Conservation (phyloP, 2,797 vertebrate genomes). For the Sphenodon punctatus region DNA sequence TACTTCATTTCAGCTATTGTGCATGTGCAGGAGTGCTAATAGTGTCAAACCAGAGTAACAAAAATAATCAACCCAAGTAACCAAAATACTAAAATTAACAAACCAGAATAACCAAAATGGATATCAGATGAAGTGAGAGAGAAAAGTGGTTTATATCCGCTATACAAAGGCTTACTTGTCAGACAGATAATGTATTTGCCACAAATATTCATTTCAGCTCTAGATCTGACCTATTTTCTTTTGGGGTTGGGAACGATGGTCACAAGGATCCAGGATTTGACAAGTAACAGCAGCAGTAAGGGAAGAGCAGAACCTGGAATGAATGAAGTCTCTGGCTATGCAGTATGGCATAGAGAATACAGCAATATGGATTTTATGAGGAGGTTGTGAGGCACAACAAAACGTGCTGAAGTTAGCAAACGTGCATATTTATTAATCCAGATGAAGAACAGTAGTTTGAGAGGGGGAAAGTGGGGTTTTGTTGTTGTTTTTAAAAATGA, state of each 20-base stretch:
- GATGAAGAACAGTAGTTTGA: conserved; percentile 15
- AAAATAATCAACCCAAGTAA: no score
- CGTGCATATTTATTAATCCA: conserved; percentile 24
- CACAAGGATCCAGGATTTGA: background rate
- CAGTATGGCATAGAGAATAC: background rate
- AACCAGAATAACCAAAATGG: no score
- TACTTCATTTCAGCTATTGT: no score
- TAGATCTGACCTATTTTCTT: background rate
- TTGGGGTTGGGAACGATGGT: background rate
- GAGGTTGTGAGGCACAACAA: background rate
- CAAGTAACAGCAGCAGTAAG: conserved; percentile 20
- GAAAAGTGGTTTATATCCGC: no score
- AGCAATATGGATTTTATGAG: conserved; percentile 2
- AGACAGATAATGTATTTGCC: no score
- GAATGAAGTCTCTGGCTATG: background rate
- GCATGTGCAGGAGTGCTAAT: no score
- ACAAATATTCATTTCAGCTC: no score
- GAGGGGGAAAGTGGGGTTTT: no score
- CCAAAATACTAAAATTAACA: no score
- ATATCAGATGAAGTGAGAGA: no score
- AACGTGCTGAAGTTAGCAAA: conserved; percentile 22
- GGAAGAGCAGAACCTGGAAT: background rate
- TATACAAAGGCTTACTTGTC: no score
- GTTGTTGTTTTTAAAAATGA: conserved; percentile 55
- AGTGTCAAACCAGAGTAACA: no score